These are phyloP conservation scores for Nasonia giraulti DNA, from an alignment of 1,140 invertebrate species.

Conservation along the genomic window DNA sequence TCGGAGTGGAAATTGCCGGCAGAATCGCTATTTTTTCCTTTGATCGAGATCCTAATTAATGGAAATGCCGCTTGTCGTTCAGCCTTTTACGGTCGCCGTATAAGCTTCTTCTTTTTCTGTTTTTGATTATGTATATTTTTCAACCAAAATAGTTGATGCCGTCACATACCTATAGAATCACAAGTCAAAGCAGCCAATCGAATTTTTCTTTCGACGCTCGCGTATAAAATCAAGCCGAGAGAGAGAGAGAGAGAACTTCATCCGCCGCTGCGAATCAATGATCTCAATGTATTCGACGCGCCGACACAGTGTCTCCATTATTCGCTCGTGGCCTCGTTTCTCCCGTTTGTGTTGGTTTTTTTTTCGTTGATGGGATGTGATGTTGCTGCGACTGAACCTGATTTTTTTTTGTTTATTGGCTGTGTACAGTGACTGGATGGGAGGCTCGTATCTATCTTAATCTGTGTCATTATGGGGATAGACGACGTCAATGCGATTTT, in stretches of 20 bases:
- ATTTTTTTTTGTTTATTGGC: not conserved
- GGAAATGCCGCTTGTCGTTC: constrained; percentile 3
- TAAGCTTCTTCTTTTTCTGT: too few relatives aligned
- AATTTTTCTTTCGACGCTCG: not conserved
- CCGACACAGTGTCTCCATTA: constrained; percentile 17
- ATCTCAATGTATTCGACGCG: constrained; percentile 28
- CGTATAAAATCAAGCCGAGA: not conserved
- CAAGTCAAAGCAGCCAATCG: not conserved
- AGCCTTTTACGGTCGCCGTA: not conserved
- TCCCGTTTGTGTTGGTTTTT: not conserved
- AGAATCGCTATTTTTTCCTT: constrained; percentile 24
- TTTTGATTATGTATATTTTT: too few relatives aligned
- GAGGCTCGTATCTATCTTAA: not conserved
- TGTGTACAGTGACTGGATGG: not conserved
- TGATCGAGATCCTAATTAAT: constrained; percentile 29
- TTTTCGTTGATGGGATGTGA: not conserved
- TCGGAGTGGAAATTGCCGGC: not conserved
- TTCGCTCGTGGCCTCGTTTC: not conserved
- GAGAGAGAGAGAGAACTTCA: not conserved
- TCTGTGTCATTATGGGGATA: not conserved
- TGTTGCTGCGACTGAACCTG: not conserved
- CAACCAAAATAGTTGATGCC: not conserved
- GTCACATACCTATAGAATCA: too few relatives aligned
- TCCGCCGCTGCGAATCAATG: constrained; percentile 5
- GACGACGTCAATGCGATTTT: too few relatives aligned